Base-by-base conservation (phyloP, 2,797 vertebrate genomes). In the Vireo griseus region DNA sequence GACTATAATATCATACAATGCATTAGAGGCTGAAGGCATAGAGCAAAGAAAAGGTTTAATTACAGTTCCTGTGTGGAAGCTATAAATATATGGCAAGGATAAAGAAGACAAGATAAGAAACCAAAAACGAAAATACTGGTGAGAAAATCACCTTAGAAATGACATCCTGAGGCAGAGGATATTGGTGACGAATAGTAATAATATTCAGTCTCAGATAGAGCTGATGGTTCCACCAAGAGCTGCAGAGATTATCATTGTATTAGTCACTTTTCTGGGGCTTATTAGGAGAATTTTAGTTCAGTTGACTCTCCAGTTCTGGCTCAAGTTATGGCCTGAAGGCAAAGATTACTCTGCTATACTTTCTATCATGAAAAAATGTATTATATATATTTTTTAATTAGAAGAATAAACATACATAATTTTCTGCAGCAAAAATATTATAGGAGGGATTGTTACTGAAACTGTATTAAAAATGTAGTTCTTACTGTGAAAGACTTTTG, bases 131-230 rank as follows among this genome's bases (percentile, higher is more conserved):
- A 76, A 89, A 62, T 8, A 42, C 14, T 35, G 44, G 75, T 71
- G 40, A 95, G 63, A 92, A 93, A 84, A 85, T 80, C 45, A 88
- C 73, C 58, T 93, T 44, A 83, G 39, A 95, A 95, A 92, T 75
- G 18, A 89, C 78, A 92, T 91, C 78, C 65, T 40, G 54, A 92
- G 81, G 50, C 47, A 95, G 51, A 83, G 33, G 47, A 88, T 92
- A 93, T 72, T 93, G 85, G 88, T 86, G 89, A 91, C 72, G 65
- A 91, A 72, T 71, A 83, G 48, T 68, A 91, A 94, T 80, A 94
- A 92, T 85, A 94, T 90, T 83, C 3, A 1, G 72, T 71, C 66
- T 94, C 72, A 92, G 72, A 87, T 61, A 90, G 39, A 18, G 40
- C 57, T 65, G 72, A 87, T 91, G 75, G 86, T 83, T 96, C 68